Evolutionary conservation across 2,797 vertebrate genomes (phyloP).

Genomic region (Octomys mimax): DNA sequence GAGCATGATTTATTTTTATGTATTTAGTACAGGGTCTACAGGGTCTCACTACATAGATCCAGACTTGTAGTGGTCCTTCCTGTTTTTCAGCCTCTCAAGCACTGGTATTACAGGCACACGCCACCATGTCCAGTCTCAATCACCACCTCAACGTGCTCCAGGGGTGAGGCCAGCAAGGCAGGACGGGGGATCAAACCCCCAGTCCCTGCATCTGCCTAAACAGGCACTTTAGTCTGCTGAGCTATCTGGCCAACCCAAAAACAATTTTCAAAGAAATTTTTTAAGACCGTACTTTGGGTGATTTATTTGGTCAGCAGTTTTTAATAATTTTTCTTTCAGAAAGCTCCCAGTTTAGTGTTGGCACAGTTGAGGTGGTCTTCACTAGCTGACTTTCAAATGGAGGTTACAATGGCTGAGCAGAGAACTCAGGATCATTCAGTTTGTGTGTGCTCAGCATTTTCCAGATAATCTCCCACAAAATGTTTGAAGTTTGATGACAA

Average conservation of each 20-base stretch:
- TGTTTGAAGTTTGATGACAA: constrained; percentile 46
- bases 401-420: neutral
- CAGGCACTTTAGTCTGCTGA: too few relatives aligned
- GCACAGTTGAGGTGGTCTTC: neutral
- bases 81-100: too few relatives aligned
- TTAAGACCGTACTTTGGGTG: neutral
- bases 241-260: too few relatives aligned
- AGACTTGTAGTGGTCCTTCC: too few relatives aligned
- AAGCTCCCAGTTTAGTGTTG: neutral
- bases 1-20: neutral
- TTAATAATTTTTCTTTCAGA: neutral
- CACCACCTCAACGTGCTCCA: too few relatives aligned
- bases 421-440: neutral
- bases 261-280: neutral
- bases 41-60: too few relatives aligned
- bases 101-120: too few relatives aligned
- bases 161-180: too few relatives aligned
- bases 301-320: neutral
- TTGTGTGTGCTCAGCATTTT: neutral
- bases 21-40: too few relatives aligned
- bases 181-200: too few relatives aligned
- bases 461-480: constrained; percentile 24
- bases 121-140: too few relatives aligned
- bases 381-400: neutral
- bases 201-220: too few relatives aligned